Percentiles rank a stretch among this genome's conserved stretches.
These are phyloP conservation scores for Entelurus aequoreus DNA, from an alignment of 2,113 vertebrate genomes.

Conservation along the genomic window DNA sequence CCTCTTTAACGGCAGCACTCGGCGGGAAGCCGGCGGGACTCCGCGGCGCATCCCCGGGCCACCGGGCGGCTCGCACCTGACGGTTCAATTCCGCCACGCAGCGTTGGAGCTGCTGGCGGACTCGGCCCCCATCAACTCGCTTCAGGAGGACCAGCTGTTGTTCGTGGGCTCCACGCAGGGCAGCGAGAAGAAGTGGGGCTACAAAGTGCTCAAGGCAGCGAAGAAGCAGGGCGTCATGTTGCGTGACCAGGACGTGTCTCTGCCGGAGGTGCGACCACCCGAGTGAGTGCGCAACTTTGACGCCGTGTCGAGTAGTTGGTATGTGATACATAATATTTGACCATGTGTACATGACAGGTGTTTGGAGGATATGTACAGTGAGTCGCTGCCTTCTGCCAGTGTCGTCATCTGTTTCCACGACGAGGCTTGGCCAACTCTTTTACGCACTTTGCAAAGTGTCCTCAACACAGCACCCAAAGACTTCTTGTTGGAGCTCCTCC, in stretches of 20 bases:
- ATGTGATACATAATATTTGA: background rate
- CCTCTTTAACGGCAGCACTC: conserved; percentile 46
- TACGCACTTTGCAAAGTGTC: conserved; percentile 83
- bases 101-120: conserved; percentile 55
- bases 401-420: conserved; percentile 83
- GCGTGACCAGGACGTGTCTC: conserved; percentile 51
- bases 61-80: conserved; percentile 58
- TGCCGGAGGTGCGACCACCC: conserved; percentile 78
- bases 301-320: background rate
- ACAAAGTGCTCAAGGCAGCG: conserved; percentile 68
- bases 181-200: conserved; percentile 69
- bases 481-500: conserved; percentile 78
- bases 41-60: conserved; percentile 40
- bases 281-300: conserved; percentile 72
- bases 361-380: conserved; percentile 65
- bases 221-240: conserved; percentile 25
- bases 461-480: conserved; percentile 73
- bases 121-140: conserved; percentile 71
- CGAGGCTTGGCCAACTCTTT: conserved; percentile 81
- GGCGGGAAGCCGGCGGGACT: conserved; percentile 35
- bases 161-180: conserved; percentile 57
- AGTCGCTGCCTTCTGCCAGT: conserved; percentile 76
- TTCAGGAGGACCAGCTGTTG: conserved; percentile 82
- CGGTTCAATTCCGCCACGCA: conserved; percentile 75
- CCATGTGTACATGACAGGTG: conserved; percentile 65